phyloP scores from a whole-genome alignment of 1,140 invertebrate species.

The Augochlora pura region DNA sequence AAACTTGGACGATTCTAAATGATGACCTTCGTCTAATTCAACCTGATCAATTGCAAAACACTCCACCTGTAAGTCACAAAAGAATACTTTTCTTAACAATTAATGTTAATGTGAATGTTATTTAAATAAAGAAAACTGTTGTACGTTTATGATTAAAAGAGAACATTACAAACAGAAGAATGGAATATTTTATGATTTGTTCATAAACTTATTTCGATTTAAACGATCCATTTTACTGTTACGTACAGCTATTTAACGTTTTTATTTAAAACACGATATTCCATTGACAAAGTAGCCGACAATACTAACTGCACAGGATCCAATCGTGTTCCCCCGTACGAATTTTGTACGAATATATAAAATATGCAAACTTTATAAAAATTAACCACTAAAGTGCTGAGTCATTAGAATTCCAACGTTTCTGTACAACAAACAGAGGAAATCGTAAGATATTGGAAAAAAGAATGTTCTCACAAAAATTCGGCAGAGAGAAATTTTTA shows the following conservation, averaged over 20 bases:
- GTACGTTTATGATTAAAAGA: no score
- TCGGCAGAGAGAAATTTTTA: not conserved
- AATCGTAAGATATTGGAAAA: not conserved
- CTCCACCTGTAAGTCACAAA: constrained; percentile 82
- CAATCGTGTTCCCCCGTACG: not conserved
- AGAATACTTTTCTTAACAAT: not conserved
- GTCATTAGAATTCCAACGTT: constrained; percentile 22
- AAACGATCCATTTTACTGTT: not conserved
- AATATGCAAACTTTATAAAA: not conserved
- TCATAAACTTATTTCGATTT: not conserved
- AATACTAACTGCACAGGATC: not conserved
- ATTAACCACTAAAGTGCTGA: constrained; percentile 14
- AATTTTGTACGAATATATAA: not conserved
- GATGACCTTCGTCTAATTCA: constrained; percentile 85
- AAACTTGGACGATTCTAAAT: constrained; percentile 89
- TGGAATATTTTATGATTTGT: no score
- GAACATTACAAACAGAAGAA: not conserved
- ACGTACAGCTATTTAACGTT: not conserved
- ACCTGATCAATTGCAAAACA: constrained; percentile 85
- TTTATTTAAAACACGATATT: not conserved
- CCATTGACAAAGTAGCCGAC: not conserved
- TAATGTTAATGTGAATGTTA: not conserved
- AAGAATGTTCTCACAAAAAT: not conserved
- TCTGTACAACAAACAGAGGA: not conserved
- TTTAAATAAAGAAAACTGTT: not conserved